A percentile compares a stretch with the other conserved stretches of the same genome.
Conservation (phyloP, 2,113 vertebrate genomes). For the Vidua macroura region DNA sequence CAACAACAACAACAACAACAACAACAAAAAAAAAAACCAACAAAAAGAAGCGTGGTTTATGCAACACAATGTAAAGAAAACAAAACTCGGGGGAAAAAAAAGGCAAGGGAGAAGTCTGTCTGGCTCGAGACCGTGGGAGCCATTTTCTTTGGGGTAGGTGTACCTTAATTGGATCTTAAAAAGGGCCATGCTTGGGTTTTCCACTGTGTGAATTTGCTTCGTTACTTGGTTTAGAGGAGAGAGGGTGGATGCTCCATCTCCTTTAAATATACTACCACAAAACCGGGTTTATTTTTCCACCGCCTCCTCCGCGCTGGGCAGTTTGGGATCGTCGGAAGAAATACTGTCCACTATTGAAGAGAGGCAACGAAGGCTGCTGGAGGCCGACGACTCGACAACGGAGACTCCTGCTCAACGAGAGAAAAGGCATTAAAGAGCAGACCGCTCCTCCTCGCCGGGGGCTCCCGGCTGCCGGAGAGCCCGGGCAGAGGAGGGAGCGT, state of each 20-base stretch:
- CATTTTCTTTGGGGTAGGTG: neutral
- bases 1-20: neutral
- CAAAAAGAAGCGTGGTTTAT: neutral
- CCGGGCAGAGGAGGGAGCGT: no score
- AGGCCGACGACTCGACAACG: slow-evolving; percentile 79
- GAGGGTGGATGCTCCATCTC: neutral
- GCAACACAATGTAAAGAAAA: slow-evolving; percentile 3
- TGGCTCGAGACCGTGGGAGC: neutral
- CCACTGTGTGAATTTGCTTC: slow-evolving; percentile 8
- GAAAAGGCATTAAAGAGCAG: neutral
- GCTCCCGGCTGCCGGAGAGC: neutral
- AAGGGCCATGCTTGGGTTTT: neutral
- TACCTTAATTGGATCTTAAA: neutral
- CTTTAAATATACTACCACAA: neutral
- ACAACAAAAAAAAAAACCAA: neutral
- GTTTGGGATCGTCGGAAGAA: slow-evolving; percentile 83
- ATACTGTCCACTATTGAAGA: slow-evolving; percentile 98
- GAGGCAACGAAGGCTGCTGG: slow-evolving; percentile 91
- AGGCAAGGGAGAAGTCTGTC: neutral
- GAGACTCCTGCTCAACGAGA: slow-evolving; percentile 67
- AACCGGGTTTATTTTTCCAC: slow-evolving; percentile 70
- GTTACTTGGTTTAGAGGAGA: slow-evolving; percentile 20
- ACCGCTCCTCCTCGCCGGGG: neutral
- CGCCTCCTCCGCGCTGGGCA: slow-evolving; percentile 68
- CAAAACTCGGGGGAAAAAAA: neutral